Evolutionary conservation across 2,797 vertebrate genomes (phyloP).

Genomic region (Gymnothorax javanicus): DNA sequence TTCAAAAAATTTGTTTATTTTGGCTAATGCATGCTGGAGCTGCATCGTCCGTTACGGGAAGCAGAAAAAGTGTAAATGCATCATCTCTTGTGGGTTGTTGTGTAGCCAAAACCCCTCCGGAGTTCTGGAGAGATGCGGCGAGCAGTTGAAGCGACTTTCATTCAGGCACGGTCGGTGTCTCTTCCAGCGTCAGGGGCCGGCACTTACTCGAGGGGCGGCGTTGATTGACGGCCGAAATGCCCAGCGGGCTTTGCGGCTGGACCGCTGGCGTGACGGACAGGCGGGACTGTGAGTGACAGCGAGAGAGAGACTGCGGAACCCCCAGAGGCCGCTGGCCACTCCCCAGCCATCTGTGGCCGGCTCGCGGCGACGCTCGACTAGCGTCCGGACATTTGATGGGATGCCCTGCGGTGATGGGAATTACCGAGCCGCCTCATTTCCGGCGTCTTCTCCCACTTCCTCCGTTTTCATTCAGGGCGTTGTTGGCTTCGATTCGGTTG

Average conservation of each 20-base stretch:
- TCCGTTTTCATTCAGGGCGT: not conserved
- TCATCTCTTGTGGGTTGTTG: not conserved
- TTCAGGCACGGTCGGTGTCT: conserved; percentile 1
- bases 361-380: not conserved
- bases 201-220: not conserved
- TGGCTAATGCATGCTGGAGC: not conserved
- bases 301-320: conserved; percentile 9
- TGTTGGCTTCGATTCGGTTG: not conserved
- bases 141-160: not conserved
- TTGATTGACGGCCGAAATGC: conserved; percentile 31
- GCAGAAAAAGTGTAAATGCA: not conserved
- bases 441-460: not conserved
- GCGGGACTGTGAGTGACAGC: conserved; percentile 22
- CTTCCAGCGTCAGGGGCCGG: not conserved
- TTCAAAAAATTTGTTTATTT: not conserved
- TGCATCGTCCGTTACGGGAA: not conserved
- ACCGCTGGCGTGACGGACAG: conserved; percentile 20
- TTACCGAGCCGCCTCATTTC: not conserved
- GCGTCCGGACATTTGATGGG: not conserved
- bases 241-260: conserved; percentile 26
- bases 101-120: not conserved
- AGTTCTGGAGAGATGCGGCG: not conserved
- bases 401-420: not conserved
- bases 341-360: not conserved
- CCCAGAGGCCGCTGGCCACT: not conserved